Evolutionary conservation across 1,140 invertebrate genomes (phyloP), one percentile per base, ranked within the genome.

Genomic region (Pantala flavescens): DNA sequence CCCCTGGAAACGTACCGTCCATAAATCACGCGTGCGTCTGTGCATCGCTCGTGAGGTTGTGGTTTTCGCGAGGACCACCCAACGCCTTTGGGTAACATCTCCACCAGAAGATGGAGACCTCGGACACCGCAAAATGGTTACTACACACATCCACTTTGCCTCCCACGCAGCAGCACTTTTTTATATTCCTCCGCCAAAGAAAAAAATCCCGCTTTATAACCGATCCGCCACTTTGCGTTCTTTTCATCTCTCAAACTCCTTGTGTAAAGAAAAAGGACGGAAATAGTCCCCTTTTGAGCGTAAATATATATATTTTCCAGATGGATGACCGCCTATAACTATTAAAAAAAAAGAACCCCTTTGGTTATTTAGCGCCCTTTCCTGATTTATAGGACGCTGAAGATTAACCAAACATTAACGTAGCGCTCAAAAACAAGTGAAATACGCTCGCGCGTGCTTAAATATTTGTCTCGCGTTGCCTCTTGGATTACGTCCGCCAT

Each of bases 31-130:
- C 49, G 12, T 63, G 49, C 14, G 49, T 63, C 3, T 21, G n/a
- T 21, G 49, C 49, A 63, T 12, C 16, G 12, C 49, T 63, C 49
- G 49, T 63, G 49, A 63, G 3, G 49, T 5, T 63, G 49, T 63
- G 49, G 49, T 63, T 63, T 63, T 63, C 49, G n/a, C 49, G 49
- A 63, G 49, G 49, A 63, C 49, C 49, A 63, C 49, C 49, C 49
- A 63, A 63, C 3, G 3, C 2, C 49, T 19, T 63, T 16, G 3
- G n/a, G 49, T 2, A 36, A 36, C 3, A 36, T 36, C 28, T 36
- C 28, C 28, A 36, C 28, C 28, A 36, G 28, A 36, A 36, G 28
- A 9, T 5, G 3, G 28, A 9, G 2, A 3, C 49, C 14, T 63
- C 12, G 49, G 49, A 63, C 49, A 16, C n/a, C 49, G 16, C 49